Evolutionary conservation across 2,888 invertebrate genomes (phyloP), one percentile per base, ranked within the genome.

Genomic region (Adineta ricciae): DNA sequence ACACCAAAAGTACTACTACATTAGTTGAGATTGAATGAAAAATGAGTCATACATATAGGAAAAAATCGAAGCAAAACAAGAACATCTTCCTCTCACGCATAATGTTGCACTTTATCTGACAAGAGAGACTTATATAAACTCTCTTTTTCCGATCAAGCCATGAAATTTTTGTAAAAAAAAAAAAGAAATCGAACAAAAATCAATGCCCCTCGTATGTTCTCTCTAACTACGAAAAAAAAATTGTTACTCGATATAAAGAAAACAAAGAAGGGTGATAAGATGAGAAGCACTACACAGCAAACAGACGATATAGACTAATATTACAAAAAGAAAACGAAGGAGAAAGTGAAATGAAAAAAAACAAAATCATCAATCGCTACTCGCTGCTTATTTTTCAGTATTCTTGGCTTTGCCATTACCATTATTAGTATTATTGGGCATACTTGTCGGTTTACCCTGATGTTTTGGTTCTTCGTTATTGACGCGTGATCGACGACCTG

Each of bases 21-120:
- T 46, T 64, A 64, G 64, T n/a, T 64, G 64, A 64, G 64, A 64
- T 64, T 64, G 64, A 32, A 64, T 64, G 64, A 64, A 64, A 64
- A 64, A 64, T 64, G 64, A 64, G 64, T 64, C 64, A 64, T 19
- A 64, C 32, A 32, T 64, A 36, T 64, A 64, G 16, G 32, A 32
- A 64, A 21, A 52, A 52, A 52, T 3, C 19, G 21, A 52, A 64
- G 32, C 16, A 64, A 27, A 64, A 32, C 64, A 46, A 46, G 19
- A 64, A 32, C 32, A 32, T 27, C 14, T 64, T 32, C 32, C 64
- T 64, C 64, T 64, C 64, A 27, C 64, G 14, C 64, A 32, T 64
- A 32, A 64, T 64, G 64, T 64, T 64, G 64, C 64, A 64, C 64
- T 64, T 64, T 64, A 64, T 64, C 64, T 64, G 64, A 64, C 64